A percentile compares a stretch with the other conserved stretches of the same genome.
phyloP scores from a whole-genome alignment of 1,140 invertebrate species.

The Amyelois transitella region DNA sequence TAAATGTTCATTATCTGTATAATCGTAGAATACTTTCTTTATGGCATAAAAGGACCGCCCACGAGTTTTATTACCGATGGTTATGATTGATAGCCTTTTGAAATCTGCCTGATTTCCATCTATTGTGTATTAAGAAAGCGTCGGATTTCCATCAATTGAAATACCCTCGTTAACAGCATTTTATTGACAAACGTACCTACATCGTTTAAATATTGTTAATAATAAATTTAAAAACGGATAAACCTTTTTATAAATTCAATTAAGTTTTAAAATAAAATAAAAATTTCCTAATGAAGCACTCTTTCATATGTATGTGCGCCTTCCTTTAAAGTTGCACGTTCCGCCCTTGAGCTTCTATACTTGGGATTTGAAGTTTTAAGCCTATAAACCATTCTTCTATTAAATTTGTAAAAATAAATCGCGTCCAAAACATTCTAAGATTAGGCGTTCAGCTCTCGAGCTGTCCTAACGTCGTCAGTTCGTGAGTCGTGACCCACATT shows the following conservation, averaged over 20 bases:
- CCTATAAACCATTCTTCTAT: background rate
- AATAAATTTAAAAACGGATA: background rate
- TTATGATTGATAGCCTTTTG: background rate
- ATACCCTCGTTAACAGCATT: background rate
- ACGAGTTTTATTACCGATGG: background rate
- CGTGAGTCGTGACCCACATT: background rate
- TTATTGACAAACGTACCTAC: background rate
- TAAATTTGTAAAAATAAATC: background rate
- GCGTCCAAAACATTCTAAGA: background rate
- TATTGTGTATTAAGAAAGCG: conserved; percentile 1
- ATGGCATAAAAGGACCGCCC: background rate
- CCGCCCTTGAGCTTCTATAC: no score
- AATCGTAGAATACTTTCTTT: background rate
- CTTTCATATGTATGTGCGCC: no score
- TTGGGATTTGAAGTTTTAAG: background rate
- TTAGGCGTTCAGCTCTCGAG: background rate
- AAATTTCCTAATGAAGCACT: no score
- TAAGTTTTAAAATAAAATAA: no score
- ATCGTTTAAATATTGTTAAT: background rate
- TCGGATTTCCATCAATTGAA: background rate
- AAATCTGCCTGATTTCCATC: background rate
- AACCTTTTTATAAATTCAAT: no score
- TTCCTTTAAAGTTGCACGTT: no score
- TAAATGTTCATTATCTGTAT: background rate
- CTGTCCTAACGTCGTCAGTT: background rate